Base-by-base conservation (phyloP, 2,888 invertebrate genomes). In the Macaria notata region DNA sequence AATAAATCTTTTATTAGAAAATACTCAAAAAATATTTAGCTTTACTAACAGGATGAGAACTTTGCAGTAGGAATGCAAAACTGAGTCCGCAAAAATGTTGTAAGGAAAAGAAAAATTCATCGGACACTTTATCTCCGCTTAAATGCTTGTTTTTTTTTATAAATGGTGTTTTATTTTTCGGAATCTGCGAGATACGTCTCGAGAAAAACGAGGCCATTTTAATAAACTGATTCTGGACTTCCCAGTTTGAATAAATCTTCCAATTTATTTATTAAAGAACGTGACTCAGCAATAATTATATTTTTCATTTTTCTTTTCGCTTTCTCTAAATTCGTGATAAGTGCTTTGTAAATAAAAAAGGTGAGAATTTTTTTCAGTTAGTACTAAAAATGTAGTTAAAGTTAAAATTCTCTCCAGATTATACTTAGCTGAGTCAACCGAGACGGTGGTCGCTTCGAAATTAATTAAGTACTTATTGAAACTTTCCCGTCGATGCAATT, bases 261-360 rank as follows among this genome's bases (percentile, higher is more conserved):
- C 68, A 65, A 74, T 75, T 74, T 74, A 72, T 72, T 70, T 74
- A 74, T 71, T 71, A 72, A 62, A 65, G 59, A 58, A 65, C 71
- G 69, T 74, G 73, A 74, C 74, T 64, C 49, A 52, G 72, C 72
- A 73, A 65, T 64, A 67, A 65, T 59, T n/a, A 4, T 8, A 36
- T 36, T 36, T 36, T 36, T 36, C 4, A 6, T 36, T 36, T 36
- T 3, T 36, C 33, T 1, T 36, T 36, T 6, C 1, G 4, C 7
- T 36, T 36, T 36, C 33, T 6, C 5, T 6, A 6, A 36, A 7
- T 36, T 36, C 7, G 33, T 36, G 33, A 36, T 36, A 36, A 36
- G 7, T 36, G 33, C 33, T 36, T 36, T 36, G 7, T 7, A 36
- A 36, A 36, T 7, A 36, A 36, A 36, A 36, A 36, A 6, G 33